Percentiles rank a stretch among this genome's conserved stretches.
phyloP scores from a whole-genome alignment of 1,140 invertebrate genomes.

The Trypoxylus dichotomus region DNA sequence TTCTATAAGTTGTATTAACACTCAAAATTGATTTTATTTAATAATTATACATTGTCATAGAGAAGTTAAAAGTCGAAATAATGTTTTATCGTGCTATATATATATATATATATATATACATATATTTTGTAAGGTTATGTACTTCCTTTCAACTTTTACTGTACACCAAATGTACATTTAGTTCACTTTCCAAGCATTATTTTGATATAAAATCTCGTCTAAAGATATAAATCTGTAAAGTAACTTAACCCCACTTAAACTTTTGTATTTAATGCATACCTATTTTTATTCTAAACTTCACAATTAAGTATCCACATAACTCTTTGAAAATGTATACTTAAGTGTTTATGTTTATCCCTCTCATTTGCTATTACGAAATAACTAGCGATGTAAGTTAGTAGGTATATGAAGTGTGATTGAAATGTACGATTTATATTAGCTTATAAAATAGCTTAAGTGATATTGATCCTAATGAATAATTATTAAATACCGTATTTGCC shows the following conservation, averaged over 20 bases:
- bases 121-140: no score
- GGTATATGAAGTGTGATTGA: slow-evolving; percentile 16
- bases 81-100: neutral
- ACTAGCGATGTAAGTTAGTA: slow-evolving; percentile 6
- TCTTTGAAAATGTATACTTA: neutral
- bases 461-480: slow-evolving; percentile 25
- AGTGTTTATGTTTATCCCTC: neutral
- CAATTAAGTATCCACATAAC: neutral
- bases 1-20: neutral
- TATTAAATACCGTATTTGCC: slow-evolving; percentile 30
- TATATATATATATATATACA: no score
- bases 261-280: neutral
- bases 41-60: neutral
- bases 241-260: neutral
- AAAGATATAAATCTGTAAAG: neutral
- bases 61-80: neutral
- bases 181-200: neutral
- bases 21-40: neutral
- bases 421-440: slow-evolving; percentile 21
- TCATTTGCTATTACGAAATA: slow-evolving; percentile 12
- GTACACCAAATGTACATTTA: neutral
- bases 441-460: slow-evolving; percentile 28
- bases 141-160: neutral
- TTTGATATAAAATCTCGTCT: neutral
- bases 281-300: neutral